Evolutionary conservation across 2,888 invertebrate genomes (phyloP), one percentile per base, ranked within the genome.

Genomic region (Nezara viridula): DNA sequence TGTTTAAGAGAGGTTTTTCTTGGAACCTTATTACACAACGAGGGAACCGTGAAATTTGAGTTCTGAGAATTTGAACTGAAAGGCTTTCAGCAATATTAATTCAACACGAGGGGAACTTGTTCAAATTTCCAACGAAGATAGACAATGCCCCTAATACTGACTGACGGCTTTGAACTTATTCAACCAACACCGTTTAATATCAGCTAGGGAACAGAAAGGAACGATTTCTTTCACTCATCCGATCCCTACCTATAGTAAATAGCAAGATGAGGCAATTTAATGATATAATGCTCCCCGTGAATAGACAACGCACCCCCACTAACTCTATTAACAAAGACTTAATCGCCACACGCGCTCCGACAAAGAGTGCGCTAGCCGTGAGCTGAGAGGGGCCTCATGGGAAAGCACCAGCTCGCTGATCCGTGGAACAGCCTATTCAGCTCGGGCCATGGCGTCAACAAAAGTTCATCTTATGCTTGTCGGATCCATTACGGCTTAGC

Each of bases 321-420:
- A 37, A 73, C 19, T 32, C 66, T 73, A 37, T 73, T 73, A 73
- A 73, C 66, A 73, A 73, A 73, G 66, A 73, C 32, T 37, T 73
- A 37, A 73, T 32, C 66, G 32, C 32, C 19, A 37, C 66, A 73
- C 66, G 9, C 66, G 66, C 21, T 9, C 66, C 19, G 66, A 73
- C 66, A 73, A 73, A 73, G 66, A 73, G 66, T 21, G 24, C 37
- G 66, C 27, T 21, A 32, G 37, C 32, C 21, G 66, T 14, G 37
- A 73, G 66, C 66, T 37, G 37, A 21, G 50, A 3, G 21, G 3
- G 12, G 19, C 9, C 55, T 7, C 60, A 12, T 12, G 27, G 66
- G 32, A 66, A 32, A 19, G 66, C 32, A 21, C 21, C 27, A 37
- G 66, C 1, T 19, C 66, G 66, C 66, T 73, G 32, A 73, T 73